Percentiles rank a stretch among this genome's conserved stretches.
These are phyloP conservation scores for Crioceris asparagi DNA, from an alignment of 2,888 invertebrate genomes.

Conservation along the genomic window DNA sequence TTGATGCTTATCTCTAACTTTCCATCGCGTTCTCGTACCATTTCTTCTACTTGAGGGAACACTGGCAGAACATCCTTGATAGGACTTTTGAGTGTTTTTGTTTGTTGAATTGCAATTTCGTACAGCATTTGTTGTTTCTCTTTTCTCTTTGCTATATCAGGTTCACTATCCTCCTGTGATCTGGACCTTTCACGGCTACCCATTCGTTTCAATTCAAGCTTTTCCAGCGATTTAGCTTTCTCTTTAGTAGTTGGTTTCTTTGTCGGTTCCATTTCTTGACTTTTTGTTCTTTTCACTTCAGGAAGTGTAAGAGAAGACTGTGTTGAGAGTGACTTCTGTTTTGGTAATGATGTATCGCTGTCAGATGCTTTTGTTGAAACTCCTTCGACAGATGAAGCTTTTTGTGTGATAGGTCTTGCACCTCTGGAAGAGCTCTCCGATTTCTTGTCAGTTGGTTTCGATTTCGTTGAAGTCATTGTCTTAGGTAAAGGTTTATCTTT, in stretches of 20 bases:
- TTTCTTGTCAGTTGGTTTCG: slow-evolving; percentile 17
- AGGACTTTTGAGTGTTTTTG: slow-evolving; percentile 61
- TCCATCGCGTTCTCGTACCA: slow-evolving; percentile 60
- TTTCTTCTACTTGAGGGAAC: slow-evolving; percentile 63
- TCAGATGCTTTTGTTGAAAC: slow-evolving; percentile 20
- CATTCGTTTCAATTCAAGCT: slow-evolving; percentile 47
- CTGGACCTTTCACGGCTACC: slow-evolving; percentile 55
- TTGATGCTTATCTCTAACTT: slow-evolving; percentile 65
- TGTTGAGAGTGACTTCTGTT: slow-evolving; percentile 36
- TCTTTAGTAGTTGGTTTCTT: slow-evolving; percentile 43
- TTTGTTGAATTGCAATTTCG: slow-evolving; percentile 65
- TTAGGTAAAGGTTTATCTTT: slow-evolving; percentile 19
- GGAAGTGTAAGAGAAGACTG: slow-evolving; percentile 26
- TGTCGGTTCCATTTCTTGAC: slow-evolving; percentile 49
- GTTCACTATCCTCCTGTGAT: slow-evolving; percentile 63
- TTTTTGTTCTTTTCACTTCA: slow-evolving; percentile 47
- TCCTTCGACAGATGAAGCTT: slow-evolving; percentile 13
- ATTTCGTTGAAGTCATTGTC: slow-evolving; percentile 17
- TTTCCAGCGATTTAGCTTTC: slow-evolving; percentile 58
- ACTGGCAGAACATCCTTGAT: slow-evolving; percentile 61
- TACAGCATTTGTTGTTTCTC: slow-evolving; percentile 66
- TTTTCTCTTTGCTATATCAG: slow-evolving; percentile 60
- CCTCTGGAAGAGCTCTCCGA: too few relatives aligned
- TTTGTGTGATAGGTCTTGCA: slow-evolving; percentile 25
- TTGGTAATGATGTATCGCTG: slow-evolving; percentile 28